Conservation (phyloP, 2,113 vertebrate species). For the Acanthochromis polyacanthus region DNA sequence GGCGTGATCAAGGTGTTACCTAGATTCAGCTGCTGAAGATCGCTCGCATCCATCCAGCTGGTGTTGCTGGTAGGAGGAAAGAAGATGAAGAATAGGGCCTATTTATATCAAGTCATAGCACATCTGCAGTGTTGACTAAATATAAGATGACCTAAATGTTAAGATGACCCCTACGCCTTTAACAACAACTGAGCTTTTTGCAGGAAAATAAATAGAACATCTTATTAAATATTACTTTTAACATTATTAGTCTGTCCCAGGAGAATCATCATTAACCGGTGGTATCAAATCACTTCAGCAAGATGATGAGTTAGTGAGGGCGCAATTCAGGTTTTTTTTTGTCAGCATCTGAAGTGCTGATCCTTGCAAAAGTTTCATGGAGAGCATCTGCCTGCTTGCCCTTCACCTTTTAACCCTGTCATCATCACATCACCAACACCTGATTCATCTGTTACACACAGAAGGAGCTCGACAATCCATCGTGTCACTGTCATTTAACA, state of each 20-base stretch:
- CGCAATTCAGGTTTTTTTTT: too few relatives aligned
- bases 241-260: not conserved
- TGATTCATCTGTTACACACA: slow-evolving; percentile 13
- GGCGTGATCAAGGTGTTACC: slow-evolving; percentile 29
- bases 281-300: too few relatives aligned
- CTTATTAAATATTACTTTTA: too few relatives aligned
- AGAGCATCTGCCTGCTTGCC: slow-evolving; percentile 3
- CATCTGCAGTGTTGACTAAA: not conserved
- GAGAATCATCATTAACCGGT: not conserved
- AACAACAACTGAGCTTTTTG: not conserved
- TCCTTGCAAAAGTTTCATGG: not conserved
- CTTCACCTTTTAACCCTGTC: slow-evolving; percentile 13
- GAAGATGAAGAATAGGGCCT: not conserved
- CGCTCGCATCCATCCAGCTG: slow-evolving; percentile 15
- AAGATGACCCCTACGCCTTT: not conserved
- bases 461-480: slow-evolving; percentile 18
- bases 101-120: not conserved
- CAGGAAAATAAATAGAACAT: not conserved
- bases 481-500: slow-evolving; percentile 49
- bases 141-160: not conserved
- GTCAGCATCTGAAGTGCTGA: not conserved
- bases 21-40: slow-evolving; percentile 15
- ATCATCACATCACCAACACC: slow-evolving; percentile 1
- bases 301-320: too few relatives aligned
- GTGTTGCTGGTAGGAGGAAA: not conserved